These are phyloP conservation scores for Callithrix jacchus DNA, from an alignment of 2,113 vertebrate genomes.

Conservation along the genomic window DNA sequence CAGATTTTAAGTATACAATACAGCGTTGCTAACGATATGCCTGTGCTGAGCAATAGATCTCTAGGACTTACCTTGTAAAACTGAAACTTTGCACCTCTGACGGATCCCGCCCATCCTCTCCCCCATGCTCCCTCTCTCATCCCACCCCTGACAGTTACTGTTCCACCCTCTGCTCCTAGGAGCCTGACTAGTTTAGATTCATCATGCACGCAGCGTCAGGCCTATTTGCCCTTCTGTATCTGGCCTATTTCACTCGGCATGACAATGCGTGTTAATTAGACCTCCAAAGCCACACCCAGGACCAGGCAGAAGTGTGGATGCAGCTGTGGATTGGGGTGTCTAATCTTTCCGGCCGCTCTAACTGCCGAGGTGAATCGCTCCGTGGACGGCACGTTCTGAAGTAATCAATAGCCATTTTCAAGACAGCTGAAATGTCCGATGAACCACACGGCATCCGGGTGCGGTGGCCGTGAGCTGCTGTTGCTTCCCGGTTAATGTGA, in stretches of 20 bases:
- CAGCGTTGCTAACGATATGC: background rate
- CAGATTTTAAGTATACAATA: background rate
- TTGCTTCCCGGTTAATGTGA: background rate
- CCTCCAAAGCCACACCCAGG: background rate
- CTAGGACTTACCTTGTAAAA: background rate
- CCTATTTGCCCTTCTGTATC: background rate
- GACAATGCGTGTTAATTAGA: too few species aligned
- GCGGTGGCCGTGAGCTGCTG: fast-evolving
- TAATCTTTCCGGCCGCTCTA: background rate
- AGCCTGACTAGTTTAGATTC: too few species aligned
- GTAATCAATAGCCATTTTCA: background rate
- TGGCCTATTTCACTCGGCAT: background rate
- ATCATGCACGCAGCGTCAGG: background rate
- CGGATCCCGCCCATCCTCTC: background rate
- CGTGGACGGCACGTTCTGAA: background rate
- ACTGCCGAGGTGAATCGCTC: background rate
- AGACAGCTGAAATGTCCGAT: background rate
- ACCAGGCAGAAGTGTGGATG: fast-evolving
- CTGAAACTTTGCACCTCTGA: background rate
- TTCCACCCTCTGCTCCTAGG: background rate
- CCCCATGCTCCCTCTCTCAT: background rate
- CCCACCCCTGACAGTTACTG: background rate
- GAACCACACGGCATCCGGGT: fast-evolving
- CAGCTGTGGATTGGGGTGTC: background rate
- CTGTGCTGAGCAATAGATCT: background rate